These are phyloP conservation scores for Callosobruchus maculatus DNA, from an alignment of 2,888 invertebrate species.

Conservation along the genomic window DNA sequence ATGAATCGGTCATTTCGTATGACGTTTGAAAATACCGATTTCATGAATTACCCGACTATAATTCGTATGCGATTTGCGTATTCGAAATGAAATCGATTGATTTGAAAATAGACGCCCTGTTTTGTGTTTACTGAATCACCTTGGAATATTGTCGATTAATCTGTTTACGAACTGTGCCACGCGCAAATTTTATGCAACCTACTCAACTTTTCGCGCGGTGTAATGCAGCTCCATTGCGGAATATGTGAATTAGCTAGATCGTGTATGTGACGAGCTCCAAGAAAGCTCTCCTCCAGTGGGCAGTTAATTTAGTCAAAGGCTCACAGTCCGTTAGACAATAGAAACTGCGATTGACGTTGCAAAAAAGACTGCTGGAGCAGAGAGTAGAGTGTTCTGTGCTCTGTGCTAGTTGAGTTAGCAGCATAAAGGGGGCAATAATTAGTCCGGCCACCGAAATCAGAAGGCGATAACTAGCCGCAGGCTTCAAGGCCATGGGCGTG, in stretches of 20 bases:
- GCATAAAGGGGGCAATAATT: conserved; percentile 30
- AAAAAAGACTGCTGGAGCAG: neutral
- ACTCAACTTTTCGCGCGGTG: no score
- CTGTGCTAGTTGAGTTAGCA: neutral
- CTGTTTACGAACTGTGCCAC: no score
- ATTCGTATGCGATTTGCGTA: no score
- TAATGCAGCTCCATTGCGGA: no score
- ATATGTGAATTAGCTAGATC: neutral
- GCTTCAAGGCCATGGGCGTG: conserved; percentile 15
- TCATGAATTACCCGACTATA: no score
- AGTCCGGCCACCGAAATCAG: conserved; percentile 35
- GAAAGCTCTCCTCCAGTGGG: neutral
- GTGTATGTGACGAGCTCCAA: neutral
- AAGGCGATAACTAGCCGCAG: conserved; percentile 37
- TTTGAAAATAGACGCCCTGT: no score
- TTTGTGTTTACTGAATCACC: no score
- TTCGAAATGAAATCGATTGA: no score
- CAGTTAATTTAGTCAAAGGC: neutral
- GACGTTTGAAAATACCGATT: no score
- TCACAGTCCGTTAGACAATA: neutral
- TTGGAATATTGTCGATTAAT: no score
- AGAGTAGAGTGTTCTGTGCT: neutral
- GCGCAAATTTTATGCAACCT: no score
- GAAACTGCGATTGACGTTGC: neutral
- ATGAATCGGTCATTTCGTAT: no score